Percentiles rank a stretch among this genome's conserved stretches.
Conservation (phyloP, 2,797 vertebrate species). For the Alfaro cultratus region DNA sequence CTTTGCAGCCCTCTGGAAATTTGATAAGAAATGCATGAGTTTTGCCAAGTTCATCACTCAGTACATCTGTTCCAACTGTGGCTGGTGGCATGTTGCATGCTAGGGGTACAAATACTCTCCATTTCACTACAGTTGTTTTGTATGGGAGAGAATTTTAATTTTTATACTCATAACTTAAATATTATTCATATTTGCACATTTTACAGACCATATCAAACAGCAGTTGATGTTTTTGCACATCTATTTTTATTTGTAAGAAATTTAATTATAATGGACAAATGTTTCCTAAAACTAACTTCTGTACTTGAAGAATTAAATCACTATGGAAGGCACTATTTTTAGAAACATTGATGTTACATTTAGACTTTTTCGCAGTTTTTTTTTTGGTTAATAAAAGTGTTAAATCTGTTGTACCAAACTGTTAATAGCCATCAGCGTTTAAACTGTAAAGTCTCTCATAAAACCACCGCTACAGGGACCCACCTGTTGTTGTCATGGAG, state of each 20-base stretch:
- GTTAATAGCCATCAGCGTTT: not conserved
- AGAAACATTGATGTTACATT: not conserved
- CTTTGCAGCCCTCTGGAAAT: conserved; percentile 67
- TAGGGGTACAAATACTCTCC: conserved; percentile 40
- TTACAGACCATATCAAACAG: conserved; percentile 3
- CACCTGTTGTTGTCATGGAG: not conserved
- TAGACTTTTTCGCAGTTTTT: not conserved
- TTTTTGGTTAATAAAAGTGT: not conserved
- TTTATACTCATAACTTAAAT: not conserved
- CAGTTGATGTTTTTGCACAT: not conserved
- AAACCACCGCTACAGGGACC: not conserved
- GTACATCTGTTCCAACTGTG: conserved; percentile 66
- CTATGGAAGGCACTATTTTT: not conserved
- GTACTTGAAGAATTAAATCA: not conserved
- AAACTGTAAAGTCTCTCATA: not conserved
- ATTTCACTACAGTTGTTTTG: conserved; percentile 36
- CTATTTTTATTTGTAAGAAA: not conserved
- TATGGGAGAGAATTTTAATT: conserved; percentile 28
- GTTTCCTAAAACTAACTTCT: not conserved
- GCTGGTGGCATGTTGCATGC: conserved; percentile 54
- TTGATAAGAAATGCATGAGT: conserved; percentile 65
- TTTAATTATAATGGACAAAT: not conserved
- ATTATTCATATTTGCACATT: conserved; percentile 9
- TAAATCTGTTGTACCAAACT: not conserved
- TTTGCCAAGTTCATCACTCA: conserved; percentile 65